Base-by-base conservation (phyloP, 2,888 invertebrate species). In the Hirtodrosophila duncani region DNA sequence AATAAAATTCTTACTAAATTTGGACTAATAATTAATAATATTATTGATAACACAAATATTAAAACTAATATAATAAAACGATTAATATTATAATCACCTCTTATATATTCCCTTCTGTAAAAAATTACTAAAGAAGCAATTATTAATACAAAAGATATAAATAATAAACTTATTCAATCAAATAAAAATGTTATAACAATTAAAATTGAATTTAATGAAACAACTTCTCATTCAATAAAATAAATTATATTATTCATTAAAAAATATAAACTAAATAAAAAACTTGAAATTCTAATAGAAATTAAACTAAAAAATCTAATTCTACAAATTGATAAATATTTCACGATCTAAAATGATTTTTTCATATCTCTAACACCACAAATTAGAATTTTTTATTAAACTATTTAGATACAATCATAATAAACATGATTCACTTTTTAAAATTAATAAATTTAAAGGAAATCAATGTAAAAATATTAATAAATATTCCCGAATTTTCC, bases 1-100 rank as follows among this genome's bases (percentile, higher is more conserved):
- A 93, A 88, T 85, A 92, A 88, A 89, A 92, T 90, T 85, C 90
- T 90, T 88, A 92, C 88, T 86, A 92, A 88, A 89, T 91, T 92
- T 57, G 91, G 91, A 0, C 90, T 90, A 87, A 91, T 88, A 90
- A 92, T 91, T 87, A 92, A 88, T 82, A 91, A 87, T 78, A 91
- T 88, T 88, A 92, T 92, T 3, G 91, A 92, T 63, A 89, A 77
- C 49, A 92, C 89, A 90, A 92, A 92, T 84, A 91, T 86, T 78
- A 90, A 85, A 44, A 92, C 89, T 84, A 92, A 88, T 75, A 89
- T 84, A 88, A 90, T 89, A 90, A 92, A 92, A 1, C 91, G 91
- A 84, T 86, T 87, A 77, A 89, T 87, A 88, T 88, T 88, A 72
- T 86, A 72, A 83, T 92, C 91, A 1, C 85, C 85, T 10, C 1